Base-by-base conservation (phyloP, 1,140 invertebrate genomes). In the Trissolcus basalis region DNA sequence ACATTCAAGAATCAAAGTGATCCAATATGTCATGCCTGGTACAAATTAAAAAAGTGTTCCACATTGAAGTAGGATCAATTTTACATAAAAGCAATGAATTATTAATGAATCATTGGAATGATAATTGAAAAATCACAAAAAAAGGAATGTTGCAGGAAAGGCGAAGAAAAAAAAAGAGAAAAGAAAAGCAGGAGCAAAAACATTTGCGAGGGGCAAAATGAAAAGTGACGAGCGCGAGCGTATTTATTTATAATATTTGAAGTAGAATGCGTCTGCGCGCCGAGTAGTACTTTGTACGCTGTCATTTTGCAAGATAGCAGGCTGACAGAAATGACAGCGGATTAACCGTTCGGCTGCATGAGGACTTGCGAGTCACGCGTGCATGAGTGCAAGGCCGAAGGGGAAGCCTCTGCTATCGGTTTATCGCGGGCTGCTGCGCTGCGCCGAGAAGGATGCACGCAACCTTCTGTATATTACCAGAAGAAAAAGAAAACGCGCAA, bases 261-360 rank as follows among this genome's bases (percentile, higher is more conserved):
- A 74, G 51, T 47, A 50, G 54, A 67, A 70, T 69, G 49, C 45
- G 51, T 51, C 65, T 39, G 48, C 13, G 70, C 43, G 55, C 54
- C 64, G 72, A 63, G 48, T 73, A 70, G 68, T 69, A 76, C 63
- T 83, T 82, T 80, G 81, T 76, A 76, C 59, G 67, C 80, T 81
- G 76, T 79, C 77, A 77, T 82, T 76, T 65, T 69, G 71, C 39
- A 51, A 71, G 80, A 80, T 80, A 77, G 61, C 59, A 61, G 44
- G 51, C 67, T 73, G 68, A 79, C 78, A 70, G 73, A 78, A 77
- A 83, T 73, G 72, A 81, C 80, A 80, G 71, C 70, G 78, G 77
- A 77, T 78, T 82, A 82, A 76, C 77, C 74, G 77, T 72, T 75
- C 71, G 19, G 67, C 54, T 64, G 64, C 64, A 59, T 60, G 63